Evolutionary conservation across 2,113 vertebrate species (phyloP).

Genomic region (Oreotragus oreotragus): DNA sequence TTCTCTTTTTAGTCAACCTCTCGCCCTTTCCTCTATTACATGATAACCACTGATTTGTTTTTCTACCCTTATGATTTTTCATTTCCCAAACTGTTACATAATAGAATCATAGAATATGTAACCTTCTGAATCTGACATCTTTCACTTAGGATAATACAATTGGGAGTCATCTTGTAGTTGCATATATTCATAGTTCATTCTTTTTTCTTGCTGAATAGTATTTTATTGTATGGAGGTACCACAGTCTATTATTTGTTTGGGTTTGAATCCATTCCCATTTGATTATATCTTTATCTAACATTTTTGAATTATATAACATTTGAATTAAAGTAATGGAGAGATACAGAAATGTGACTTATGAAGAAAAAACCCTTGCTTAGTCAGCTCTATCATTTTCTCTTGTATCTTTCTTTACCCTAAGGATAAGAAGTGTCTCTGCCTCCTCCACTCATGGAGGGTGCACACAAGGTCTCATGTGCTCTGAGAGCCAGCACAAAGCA

Average conservation of each 20-base stretch:
- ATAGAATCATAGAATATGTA: background rate
- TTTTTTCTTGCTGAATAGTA: background rate
- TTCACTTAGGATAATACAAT: background rate
- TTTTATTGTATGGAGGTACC: background rate
- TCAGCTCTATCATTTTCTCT: background rate
- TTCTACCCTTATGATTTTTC: background rate
- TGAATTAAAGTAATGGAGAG: background rate
- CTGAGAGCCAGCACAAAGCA: background rate
- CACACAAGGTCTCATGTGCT: background rate
- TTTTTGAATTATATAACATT: background rate
- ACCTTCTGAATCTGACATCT: background rate
- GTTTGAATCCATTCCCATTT: background rate
- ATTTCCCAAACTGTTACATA: background rate
- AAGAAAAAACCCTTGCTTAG: background rate
- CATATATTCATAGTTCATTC: background rate
- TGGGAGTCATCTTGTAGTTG: background rate
- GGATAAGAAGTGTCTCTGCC: background rate
- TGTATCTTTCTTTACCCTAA: background rate
- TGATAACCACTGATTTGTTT: background rate
- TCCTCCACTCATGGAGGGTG: background rate
- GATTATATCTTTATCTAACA: background rate
- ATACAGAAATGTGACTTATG: background rate
- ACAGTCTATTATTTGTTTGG: background rate
- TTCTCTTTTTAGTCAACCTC: background rate
- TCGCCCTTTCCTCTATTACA: background rate